Percentiles rank a stretch among this genome's conserved stretches.
Evolutionary conservation across 2,888 invertebrate genomes (phyloP).

Genomic region (Halictus quadricinctus): DNA sequence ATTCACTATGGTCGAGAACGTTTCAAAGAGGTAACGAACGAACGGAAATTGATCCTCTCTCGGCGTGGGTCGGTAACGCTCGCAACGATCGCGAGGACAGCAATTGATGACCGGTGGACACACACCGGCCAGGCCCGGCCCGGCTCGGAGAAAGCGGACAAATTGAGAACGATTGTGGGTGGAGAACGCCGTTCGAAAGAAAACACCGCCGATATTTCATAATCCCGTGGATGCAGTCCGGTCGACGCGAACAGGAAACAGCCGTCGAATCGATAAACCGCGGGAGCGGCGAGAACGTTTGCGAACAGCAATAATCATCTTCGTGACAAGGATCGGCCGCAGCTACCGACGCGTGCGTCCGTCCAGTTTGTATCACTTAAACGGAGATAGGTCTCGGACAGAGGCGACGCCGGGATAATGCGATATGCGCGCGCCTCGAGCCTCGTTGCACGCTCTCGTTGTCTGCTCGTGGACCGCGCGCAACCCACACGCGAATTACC

Average conservation of each 20-base stretch:
- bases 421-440: slow-evolving; percentile 40
- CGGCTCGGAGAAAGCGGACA: slow-evolving; percentile 50
- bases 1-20: slow-evolving; percentile 25
- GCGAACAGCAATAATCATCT: slow-evolving; percentile 73
- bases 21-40: slow-evolving; percentile 25
- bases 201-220: slow-evolving; percentile 25
- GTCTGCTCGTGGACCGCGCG: not conserved
- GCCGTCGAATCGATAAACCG: slow-evolving; percentile 31
- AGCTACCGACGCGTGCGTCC: slow-evolving; percentile 31
- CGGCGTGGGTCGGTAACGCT: slow-evolving; percentile 49
- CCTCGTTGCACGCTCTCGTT: slow-evolving; percentile 20
- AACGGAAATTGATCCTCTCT: slow-evolving; percentile 40
- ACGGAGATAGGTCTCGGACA: slow-evolving; percentile 66
- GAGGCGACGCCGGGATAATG: slow-evolving; percentile 72
- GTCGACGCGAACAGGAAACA: not conserved
- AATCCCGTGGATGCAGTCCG: not conserved
- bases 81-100: slow-evolving; percentile 38
- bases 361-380: slow-evolving; percentile 69
- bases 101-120: slow-evolving; percentile 48
- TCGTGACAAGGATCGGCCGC: slow-evolving; percentile 52
- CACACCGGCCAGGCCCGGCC: not conserved
- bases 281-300: slow-evolving; percentile 66
- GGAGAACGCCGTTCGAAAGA: slow-evolving; percentile 38
- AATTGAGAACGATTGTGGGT: slow-evolving; percentile 57
- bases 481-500: slow-evolving; percentile 43